A percentile compares a stretch with the other conserved stretches of the same genome.
Conservation (phyloP, 1,140 invertebrate species). For the Charaxes varanes region DNA sequence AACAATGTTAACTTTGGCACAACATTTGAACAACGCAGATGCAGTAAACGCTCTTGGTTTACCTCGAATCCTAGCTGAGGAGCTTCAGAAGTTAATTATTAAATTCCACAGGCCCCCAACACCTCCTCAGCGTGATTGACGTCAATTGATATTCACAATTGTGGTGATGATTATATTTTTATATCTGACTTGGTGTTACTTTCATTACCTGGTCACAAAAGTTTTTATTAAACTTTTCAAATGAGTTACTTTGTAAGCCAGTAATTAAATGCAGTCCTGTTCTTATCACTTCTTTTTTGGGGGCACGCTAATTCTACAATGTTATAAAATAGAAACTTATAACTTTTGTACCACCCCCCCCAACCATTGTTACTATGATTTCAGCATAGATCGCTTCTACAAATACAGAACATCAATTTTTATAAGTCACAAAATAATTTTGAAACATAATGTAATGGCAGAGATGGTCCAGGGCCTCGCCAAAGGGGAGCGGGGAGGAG, state of each 20-base stretch:
- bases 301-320: no score
- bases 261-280: no score
- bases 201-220: constrained; percentile 17
- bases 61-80: constrained; percentile 31
- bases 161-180: constrained; percentile 20
- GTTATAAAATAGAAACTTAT: no score
- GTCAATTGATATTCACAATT: constrained; percentile 14
- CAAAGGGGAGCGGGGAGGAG: no score
- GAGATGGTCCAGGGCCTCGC: no score
- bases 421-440: no score
- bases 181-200: constrained; percentile 21
- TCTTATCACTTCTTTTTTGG: no score
- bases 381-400: no score
- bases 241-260: constrained; percentile 11
- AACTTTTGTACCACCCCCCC: no score
- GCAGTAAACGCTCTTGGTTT: constrained; percentile 31
- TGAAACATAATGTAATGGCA: no score
- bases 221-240: constrained; percentile 20
- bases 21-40: constrained; percentile 17
- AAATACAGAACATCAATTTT: no score
- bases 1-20: constrained; percentile 33
- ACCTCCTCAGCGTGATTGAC: constrained; percentile 20
- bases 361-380: no score
- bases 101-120: constrained; percentile 14
- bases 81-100: constrained; percentile 28